A percentile compares a stretch with the other conserved stretches of the same genome.
Conservation (phyloP, 2,888 invertebrate species). For the Xestoiulus laeticollis region DNA sequence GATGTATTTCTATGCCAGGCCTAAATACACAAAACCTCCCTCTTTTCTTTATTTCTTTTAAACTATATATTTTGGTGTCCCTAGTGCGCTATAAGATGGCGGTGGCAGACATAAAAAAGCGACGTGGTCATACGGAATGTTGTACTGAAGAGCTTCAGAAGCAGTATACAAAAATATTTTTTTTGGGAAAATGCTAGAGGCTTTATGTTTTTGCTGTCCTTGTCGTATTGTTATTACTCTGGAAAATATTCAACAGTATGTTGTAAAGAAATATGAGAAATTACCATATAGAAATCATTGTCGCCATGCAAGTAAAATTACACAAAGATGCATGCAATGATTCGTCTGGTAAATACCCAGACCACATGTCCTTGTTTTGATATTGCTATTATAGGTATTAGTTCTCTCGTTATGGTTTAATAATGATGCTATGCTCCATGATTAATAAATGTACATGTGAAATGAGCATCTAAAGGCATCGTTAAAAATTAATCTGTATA, state of each 20-base stretch:
- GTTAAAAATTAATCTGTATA: too few species aligned
- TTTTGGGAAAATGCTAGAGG: not conserved
- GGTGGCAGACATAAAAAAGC: not conserved
- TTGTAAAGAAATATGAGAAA: too few species aligned
- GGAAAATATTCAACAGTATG: not conserved
- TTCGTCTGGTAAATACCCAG: too few species aligned
- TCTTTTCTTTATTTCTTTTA: conserved; percentile 11
- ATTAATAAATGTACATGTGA: too few species aligned
- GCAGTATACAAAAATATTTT: not conserved
- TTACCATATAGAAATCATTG: too few species aligned
- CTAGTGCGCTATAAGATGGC: not conserved
- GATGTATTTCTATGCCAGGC: not conserved
- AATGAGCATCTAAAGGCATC: too few species aligned
- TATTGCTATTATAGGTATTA: too few species aligned
- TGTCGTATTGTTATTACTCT: not conserved
- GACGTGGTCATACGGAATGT: conserved; percentile 3
- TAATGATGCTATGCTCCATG: too few species aligned
- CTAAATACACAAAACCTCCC: not conserved
- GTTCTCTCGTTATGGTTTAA: too few species aligned
- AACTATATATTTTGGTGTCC: not conserved
- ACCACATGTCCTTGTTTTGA: too few species aligned
- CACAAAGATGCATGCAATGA: too few species aligned
- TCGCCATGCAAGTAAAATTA: too few species aligned
- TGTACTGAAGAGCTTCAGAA: not conserved
- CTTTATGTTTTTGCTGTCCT: not conserved